Conservation (phyloP, 2,113 vertebrate genomes). For the Saguinus imperator region DNA sequence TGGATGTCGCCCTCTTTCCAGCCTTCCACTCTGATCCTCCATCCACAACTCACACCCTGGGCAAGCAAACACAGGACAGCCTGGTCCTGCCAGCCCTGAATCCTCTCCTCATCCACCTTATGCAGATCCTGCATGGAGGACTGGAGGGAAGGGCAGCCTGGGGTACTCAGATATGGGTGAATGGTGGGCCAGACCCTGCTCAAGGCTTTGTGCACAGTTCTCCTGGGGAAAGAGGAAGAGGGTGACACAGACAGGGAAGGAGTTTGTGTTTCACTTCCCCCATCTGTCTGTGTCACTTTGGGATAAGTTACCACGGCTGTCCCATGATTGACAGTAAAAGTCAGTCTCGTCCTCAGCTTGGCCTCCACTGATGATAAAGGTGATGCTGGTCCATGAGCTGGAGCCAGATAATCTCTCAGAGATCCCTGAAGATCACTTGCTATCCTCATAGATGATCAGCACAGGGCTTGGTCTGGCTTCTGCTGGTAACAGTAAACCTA, state of each 20-base stretch:
- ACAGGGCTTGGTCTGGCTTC: neutral
- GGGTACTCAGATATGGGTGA: accelerated
- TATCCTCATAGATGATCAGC: accelerated
- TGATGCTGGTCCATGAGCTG: accelerated
- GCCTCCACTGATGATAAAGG: neutral
- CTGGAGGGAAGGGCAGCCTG: too few species aligned
- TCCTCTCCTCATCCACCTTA: too few species aligned
- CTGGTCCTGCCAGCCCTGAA: accelerated
- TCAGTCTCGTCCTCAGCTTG: neutral
- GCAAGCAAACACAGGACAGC: too few species aligned
- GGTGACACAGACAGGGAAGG: neutral
- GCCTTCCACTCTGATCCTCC: too few species aligned
- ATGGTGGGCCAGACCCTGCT: too few species aligned
- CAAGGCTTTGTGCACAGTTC: too few species aligned
- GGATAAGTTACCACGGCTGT: accelerated
- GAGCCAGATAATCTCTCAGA: neutral
- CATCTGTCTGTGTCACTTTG: neutral
- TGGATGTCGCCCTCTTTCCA: too few species aligned
- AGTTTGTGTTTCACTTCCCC: neutral
- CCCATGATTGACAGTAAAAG: neutral
- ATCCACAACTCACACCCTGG: too few species aligned
- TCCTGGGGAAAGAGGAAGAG: neutral
- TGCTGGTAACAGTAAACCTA: neutral
- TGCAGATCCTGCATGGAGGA: too few species aligned
- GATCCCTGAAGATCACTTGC: accelerated